These are phyloP conservation scores for Chelmon rostratus DNA, from an alignment of 2,797 vertebrate species.

Conservation along the genomic window DNA sequence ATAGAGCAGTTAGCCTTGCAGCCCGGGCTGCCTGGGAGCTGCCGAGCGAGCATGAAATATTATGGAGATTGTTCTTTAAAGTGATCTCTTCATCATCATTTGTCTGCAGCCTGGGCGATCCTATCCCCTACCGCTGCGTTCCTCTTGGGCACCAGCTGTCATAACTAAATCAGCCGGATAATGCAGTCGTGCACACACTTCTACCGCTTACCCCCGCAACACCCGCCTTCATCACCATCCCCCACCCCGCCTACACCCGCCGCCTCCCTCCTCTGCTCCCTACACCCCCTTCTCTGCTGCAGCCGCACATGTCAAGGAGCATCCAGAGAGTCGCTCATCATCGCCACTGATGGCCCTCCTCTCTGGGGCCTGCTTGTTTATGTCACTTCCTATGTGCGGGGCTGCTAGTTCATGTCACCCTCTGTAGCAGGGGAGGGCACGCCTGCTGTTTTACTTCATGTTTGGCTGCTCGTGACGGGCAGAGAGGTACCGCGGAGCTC, in stretches of 20 bases:
- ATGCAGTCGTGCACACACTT: slow-evolving; percentile 84
- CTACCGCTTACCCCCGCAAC: slow-evolving; percentile 61
- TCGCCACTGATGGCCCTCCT: slow-evolving; percentile 89
- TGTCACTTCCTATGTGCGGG: slow-evolving; percentile 91
- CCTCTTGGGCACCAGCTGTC: slow-evolving; percentile 94
- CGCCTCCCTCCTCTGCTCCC: slow-evolving; percentile 73
- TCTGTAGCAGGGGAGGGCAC: slow-evolving; percentile 69
- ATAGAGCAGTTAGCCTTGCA: slow-evolving; percentile 98
- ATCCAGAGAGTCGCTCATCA: slow-evolving; percentile 90
- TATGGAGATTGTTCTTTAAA: slow-evolving; percentile 99
- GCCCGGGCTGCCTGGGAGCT: slow-evolving; percentile 90
- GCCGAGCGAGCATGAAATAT: slow-evolving; percentile 98
- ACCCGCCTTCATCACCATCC: slow-evolving; percentile 38
- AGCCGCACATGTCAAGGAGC: slow-evolving; percentile 89
- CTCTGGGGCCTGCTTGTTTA: slow-evolving; percentile 89
- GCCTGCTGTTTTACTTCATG: slow-evolving; percentile 83
- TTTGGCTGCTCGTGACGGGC: slow-evolving; percentile 73
- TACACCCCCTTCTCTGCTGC: slow-evolving; percentile 64
- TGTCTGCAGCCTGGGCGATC: slow-evolving; percentile 92
- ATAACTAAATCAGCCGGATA: slow-evolving; percentile 99
- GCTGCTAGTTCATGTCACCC: slow-evolving; percentile 84
- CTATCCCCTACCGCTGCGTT: slow-evolving; percentile 87
- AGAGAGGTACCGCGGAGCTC: slow-evolving; percentile 46
- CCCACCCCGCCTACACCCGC: slow-evolving; percentile 23
- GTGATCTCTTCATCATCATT: slow-evolving; percentile 99